Evolutionary conservation across 2,797 vertebrate genomes (phyloP).

Genomic region (Syndactyla subalaris): DNA sequence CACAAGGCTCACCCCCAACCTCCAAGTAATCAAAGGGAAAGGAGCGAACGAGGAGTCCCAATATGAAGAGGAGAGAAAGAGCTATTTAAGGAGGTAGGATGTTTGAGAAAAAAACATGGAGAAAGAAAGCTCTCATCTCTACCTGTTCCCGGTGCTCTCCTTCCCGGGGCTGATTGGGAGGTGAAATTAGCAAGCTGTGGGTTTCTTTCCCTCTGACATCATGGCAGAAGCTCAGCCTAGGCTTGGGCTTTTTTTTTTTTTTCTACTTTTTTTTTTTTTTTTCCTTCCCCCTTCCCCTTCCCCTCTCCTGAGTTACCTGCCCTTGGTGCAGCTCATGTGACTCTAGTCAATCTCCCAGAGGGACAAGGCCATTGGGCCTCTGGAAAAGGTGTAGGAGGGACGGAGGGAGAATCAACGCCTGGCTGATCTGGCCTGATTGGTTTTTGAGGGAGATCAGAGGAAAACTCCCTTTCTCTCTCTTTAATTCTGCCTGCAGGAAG

Average conservation of each 20-base stretch:
- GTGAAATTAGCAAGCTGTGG: constrained; percentile 82
- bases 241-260: background rate
- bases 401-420: constrained; percentile 43
- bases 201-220: constrained; percentile 87
- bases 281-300: background rate
- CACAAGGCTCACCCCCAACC: constrained; percentile 84
- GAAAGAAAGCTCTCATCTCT: constrained; percentile 75
- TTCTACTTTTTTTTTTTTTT: background rate
- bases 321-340: constrained; percentile 80
- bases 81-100: constrained; percentile 25
- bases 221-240: constrained; percentile 81
- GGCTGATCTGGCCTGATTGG: constrained; percentile 78
- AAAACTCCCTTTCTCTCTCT: constrained; percentile 25
- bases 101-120: background rate
- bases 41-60: constrained; percentile 79
- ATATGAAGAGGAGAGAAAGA: constrained; percentile 59
- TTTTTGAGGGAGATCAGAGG: constrained; percentile 46
- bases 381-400: constrained; percentile 89
- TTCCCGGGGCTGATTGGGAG: constrained; percentile 87
- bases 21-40: constrained; percentile 86
- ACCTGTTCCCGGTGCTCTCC: constrained; percentile 86
- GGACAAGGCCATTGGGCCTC: constrained; percentile 81
- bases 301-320: constrained; percentile 88
- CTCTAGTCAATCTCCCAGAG: constrained; percentile 68
- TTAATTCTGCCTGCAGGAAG: constrained; percentile 52